Base-by-base conservation (phyloP, 2,888 invertebrate genomes). In the Aporophyla nigra region DNA sequence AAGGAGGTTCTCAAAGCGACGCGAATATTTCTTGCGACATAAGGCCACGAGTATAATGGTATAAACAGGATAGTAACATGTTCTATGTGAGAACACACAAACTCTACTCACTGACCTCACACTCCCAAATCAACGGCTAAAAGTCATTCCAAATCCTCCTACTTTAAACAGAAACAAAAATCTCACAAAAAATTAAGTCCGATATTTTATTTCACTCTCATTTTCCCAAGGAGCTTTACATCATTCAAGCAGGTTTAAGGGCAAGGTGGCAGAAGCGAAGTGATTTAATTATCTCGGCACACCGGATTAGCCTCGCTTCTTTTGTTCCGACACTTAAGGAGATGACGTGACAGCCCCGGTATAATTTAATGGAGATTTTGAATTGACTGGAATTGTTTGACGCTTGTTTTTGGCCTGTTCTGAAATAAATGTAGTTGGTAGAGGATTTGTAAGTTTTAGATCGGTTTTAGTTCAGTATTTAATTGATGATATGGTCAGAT, bases 281-380 rank as follows among this genome's bases (percentile, higher is more conserved):
- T 91, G 90, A 93, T 93, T 91, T 90, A 92, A 93, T 93, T 93
- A 92, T 89, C 88, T 85, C 86, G 86, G 89, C 86, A 89, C 87
- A 86, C 83, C 80, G 87, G 89, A 91, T 92, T 91, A 90, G 86
- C 86, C 65, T 78, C 83, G 89, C 82, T 88, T 90, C 90, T 91
- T 90, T 90, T 90, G 88, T 89, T 86, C 83, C 74, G 78, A 80
- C 88, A 90, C 87, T 84, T 86, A 84, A 77, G 80, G 81, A 73
- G 80, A 87, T 87, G 88, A 87, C 79, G 84, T 79, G 86, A 86
- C 82, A 81, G 82, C 70, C 69, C 70, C 81, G 71, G 79, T 66
- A 83, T 87, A 86, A 87, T 87, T 87, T 84, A 71, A 87, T 83
- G 75, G 71, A 67, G 77, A 80, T 72, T 83, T 78, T 56, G 75